Conservation (phyloP, 1,140 invertebrate genomes). For the Papilio dardanus region DNA sequence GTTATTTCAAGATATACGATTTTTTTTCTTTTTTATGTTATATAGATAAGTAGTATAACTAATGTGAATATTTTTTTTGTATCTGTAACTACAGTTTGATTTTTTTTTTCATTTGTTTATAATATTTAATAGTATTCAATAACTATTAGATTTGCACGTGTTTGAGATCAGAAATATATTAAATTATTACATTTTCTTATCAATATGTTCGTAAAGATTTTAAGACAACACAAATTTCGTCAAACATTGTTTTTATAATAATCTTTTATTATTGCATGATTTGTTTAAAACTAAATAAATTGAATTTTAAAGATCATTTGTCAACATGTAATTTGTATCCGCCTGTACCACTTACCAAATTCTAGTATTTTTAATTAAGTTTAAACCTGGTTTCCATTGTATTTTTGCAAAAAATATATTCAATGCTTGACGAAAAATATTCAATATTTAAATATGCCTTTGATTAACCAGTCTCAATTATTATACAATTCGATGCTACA, state of each 20-base stretch:
- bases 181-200: not conserved
- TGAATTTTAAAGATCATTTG: no score
- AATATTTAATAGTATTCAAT: no score
- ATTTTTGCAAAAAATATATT: not conserved
- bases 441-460: conserved; percentile 25
- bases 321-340: not conserved
- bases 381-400: not conserved
- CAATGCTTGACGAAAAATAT: conserved; percentile 35
- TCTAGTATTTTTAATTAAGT: not conserved
- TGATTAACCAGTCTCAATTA: conserved; percentile 11
- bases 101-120: no score
- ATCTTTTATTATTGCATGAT: not conserved
- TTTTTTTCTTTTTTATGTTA: no score
- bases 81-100: no score
- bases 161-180: not conserved
- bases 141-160: not conserved
- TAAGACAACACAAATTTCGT: conserved; percentile 2
- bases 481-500: not conserved
- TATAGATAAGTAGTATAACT: no score
- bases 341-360: not conserved
- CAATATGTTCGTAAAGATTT: not conserved
- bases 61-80: no score
- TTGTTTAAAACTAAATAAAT: no score
- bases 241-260: not conserved
- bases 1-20: no score